Conservation (phyloP, 2,113 vertebrate genomes). For the Xiphophorus maculatus region DNA sequence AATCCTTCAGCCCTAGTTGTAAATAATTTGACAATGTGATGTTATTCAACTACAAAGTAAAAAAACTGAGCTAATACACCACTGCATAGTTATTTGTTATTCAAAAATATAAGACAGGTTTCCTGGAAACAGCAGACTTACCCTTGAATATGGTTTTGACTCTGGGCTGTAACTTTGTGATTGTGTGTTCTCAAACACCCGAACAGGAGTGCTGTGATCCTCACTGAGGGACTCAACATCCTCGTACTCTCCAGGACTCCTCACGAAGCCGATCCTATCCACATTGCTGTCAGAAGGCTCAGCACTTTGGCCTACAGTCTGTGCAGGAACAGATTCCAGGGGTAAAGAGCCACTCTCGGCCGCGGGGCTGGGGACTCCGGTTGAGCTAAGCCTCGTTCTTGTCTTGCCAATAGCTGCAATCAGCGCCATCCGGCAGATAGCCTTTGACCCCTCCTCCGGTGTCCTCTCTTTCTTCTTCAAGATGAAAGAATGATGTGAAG, state of each 20-base stretch:
- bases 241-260: background rate
- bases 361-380: background rate
- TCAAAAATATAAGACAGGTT: too few species aligned
- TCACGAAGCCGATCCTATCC: slow-evolving; percentile 6
- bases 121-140: slow-evolving; percentile 19
- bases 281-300: background rate
- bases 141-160: slow-evolving; percentile 25
- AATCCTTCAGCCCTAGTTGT: too few species aligned
- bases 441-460: slow-evolving; percentile 68
- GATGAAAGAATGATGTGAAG: slow-evolving; percentile 31
- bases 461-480: slow-evolving; percentile 66
- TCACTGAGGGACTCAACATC: background rate
- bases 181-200: slow-evolving; percentile 28
- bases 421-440: slow-evolving; percentile 78
- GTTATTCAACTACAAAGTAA: too few species aligned
- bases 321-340: slow-evolving; percentile 24
- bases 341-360: background rate
- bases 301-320: slow-evolving; percentile 9
- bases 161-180: background rate
- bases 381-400: slow-evolving; percentile 11
- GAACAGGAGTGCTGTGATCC: background rate
- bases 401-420: slow-evolving; percentile 62
- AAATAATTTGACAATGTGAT: too few species aligned
- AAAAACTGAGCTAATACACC: background rate
- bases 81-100: background rate